Conservation (phyloP, 53 echinoderm and acorn worm genomes). For the Zoroaster sp. region DNA sequence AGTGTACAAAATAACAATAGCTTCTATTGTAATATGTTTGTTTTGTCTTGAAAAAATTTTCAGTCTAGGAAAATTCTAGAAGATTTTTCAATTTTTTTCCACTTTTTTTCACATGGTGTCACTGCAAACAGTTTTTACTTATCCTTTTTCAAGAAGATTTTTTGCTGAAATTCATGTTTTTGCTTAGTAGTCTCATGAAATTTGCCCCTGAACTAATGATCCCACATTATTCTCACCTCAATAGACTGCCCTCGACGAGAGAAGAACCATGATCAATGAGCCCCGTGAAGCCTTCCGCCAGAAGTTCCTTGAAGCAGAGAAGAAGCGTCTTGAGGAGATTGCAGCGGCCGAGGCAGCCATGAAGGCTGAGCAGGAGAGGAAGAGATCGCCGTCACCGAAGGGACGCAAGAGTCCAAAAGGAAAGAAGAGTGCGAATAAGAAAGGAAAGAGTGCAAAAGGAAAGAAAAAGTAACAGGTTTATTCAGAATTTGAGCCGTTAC, state of each 20-base stretch:
- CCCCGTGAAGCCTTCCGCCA: conserved; percentile 94
- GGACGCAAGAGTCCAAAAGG: conserved; percentile 93
- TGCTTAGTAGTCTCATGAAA: too few relatives aligned
- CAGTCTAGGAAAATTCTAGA: neutral
- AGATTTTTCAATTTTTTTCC: neutral
- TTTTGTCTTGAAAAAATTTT: too few relatives aligned
- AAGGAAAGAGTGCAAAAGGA: conserved; percentile 74
- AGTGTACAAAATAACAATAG: too few relatives aligned
- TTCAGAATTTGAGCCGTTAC: too few relatives aligned
- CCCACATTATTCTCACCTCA: neutral
- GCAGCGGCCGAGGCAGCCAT: conserved; percentile 88
- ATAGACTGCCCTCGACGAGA: conserved; percentile 78
- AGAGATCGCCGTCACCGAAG: conserved; percentile 88
- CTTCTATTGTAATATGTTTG: too few relatives aligned
- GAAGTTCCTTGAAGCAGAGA: conserved; percentile 95
- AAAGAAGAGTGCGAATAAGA: conserved; percentile 95
- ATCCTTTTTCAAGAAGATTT: too few relatives aligned
- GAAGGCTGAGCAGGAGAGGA: conserved; percentile 91
- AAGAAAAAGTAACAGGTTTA: conserved; percentile 16
- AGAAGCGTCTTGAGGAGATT: conserved; percentile 90
- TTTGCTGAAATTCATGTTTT: too few relatives aligned
- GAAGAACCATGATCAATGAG: conserved; percentile 72
- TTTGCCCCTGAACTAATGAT: too few relatives aligned
- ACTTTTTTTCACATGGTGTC: too few relatives aligned
- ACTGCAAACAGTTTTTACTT: too few relatives aligned